These are phyloP conservation scores for Leucoraja erinaceus DNA, from an alignment of 2,113 vertebrate species.

Conservation along the genomic window DNA sequence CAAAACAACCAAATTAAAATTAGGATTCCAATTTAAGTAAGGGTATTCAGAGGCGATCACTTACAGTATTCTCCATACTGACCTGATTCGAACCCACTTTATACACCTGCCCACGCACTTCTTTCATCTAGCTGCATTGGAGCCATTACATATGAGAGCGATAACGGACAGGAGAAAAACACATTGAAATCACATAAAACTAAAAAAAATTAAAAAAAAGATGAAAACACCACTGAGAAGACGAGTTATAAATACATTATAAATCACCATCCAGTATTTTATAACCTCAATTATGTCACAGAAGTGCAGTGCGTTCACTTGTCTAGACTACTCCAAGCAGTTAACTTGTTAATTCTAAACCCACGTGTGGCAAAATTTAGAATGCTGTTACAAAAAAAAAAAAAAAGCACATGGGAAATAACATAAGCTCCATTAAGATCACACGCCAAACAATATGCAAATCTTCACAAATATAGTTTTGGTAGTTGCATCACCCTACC, in stretches of 20 bases:
- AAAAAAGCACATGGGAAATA: conserved; percentile 27
- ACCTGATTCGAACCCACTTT: conserved; percentile 38
- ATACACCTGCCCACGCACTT: conserved; percentile 38
- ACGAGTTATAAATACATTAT: conserved; percentile 38
- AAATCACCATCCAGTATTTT: conserved; percentile 35
- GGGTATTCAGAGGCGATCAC: conserved; percentile 34
- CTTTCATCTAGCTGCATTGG: conserved; percentile 37
- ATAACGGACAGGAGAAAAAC: conserved; percentile 38
- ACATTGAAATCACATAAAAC: conserved; percentile 38
- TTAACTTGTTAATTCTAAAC: conserved; percentile 37
- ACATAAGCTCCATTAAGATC: conserved; percentile 35
- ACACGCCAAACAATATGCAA: conserved; percentile 37
- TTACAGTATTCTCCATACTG: conserved; percentile 38
- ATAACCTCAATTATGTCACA: conserved; percentile 24
- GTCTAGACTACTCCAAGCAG: conserved; percentile 33
- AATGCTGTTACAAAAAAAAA: conserved; percentile 35
- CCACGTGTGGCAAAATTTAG: conserved; percentile 34
- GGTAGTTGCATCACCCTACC: conserved; percentile 35
- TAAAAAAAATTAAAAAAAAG: conserved; percentile 35
- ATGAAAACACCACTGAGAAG: conserved; percentile 33
- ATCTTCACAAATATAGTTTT: conserved; percentile 35
- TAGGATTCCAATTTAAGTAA: conserved; percentile 29
- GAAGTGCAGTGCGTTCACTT: conserved; percentile 35
- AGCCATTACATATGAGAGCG: conserved; percentile 38
- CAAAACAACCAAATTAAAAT: conserved; percentile 34